Evolutionary conservation across 1,140 invertebrate genomes (phyloP).

Genomic region (Nasonia giraulti): DNA sequence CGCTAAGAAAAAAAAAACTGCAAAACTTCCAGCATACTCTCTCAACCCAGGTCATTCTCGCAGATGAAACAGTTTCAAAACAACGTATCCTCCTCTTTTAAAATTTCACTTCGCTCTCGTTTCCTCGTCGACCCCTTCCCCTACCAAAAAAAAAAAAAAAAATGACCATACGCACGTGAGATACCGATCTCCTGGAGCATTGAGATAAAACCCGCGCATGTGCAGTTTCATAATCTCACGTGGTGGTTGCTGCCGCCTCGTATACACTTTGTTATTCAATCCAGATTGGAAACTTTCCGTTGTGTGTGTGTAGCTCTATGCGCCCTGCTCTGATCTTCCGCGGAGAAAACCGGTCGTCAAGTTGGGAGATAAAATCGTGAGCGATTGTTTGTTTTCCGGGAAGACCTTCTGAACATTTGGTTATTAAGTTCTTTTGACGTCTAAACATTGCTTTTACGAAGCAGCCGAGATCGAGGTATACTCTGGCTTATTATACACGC

Average conservation of each 20-base stretch:
- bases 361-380: neutral
- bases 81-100: neutral
- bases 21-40: no score
- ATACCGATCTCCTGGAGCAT: neutral
- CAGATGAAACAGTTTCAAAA: neutral
- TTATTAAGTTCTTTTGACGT: no score
- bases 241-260: neutral
- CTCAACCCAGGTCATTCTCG: no score
- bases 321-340: neutral
- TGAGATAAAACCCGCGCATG: neutral
- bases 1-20: neutral
- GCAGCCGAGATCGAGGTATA: no score
- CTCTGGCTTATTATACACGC: no score
- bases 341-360: conserved; percentile 4
- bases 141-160: neutral
- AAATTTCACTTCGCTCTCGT: conserved; percentile 17
- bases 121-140: neutral
- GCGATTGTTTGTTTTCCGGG: neutral
- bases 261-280: conserved; percentile 22
- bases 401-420: neutral
- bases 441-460: no score
- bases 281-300: conserved; percentile 28
- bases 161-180: neutral
- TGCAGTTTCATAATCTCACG: conserved; percentile 33
- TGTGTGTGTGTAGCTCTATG: no score